Evolutionary conservation across 2,797 vertebrate species (phyloP), one percentile per base, ranked within the genome.

Genomic region (Liparis tanakae): DNA sequence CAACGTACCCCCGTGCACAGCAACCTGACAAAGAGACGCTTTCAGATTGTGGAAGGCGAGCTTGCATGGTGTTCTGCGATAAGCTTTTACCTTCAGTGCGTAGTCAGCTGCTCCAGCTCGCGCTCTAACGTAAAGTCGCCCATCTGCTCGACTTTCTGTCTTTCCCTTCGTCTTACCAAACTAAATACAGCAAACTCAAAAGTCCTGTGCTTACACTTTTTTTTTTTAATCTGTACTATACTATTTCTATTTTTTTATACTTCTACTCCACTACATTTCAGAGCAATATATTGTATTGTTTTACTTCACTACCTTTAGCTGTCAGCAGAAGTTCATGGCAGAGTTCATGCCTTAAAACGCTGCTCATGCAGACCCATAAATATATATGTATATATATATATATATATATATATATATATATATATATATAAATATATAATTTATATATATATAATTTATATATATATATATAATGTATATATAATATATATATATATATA

Each of bases 41-140:
- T 82, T 82, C 58, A 59, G 72, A 69, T 79, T 85, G 70, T 68
- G 65, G 66, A 62, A 78, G 51, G 48, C 12, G 1, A 50, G 74
- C 65, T 67, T 33, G 59, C 57, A 73, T 74, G 79, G 74, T 81
- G 73, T 81, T 86, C 74, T 69, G 69, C 70, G 69, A 59, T 30
- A 30, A 60, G 72, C 54, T 48, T 67, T 65, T 50, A 72, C 71
- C 84, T 81, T 62, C 60, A 74, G 77, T 74, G 76, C 78, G 76
- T 75, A 74, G 70, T 90, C 85, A 81, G 73, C 82, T 70, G 74
- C 63, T 82, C 57, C 20, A 50, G 62, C 63, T 77, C 55, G 72
- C 64, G 76, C 62, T 70, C 51, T 72, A 58, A 76, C 74, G 69
- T 74, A 70, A 87, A 84, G 62, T 36, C 73, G 6, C 41, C 69